phyloP scores from a whole-genome alignment of 2,113 vertebrate genomes.

The Strigops habroptila region DNA sequence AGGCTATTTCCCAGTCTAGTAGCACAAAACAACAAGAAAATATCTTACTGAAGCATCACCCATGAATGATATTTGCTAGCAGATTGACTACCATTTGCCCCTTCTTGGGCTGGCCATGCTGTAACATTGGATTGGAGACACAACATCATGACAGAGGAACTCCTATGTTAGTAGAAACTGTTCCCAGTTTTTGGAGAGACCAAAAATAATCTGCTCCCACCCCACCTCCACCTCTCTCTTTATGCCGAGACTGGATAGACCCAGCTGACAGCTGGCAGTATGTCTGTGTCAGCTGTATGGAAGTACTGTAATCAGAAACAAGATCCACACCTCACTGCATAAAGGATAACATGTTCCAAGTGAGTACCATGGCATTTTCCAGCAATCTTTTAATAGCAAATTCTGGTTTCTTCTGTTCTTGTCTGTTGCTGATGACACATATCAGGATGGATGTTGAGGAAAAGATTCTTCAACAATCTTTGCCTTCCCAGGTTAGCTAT shows the following conservation, averaged over 20 bases:
- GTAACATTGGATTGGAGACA: background rate
- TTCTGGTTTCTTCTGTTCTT: background rate
- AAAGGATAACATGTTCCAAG: background rate
- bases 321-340: background rate
- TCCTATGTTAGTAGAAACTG: background rate
- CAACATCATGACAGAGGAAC: background rate
- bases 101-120: background rate
- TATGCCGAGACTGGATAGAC: background rate
- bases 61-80: background rate
- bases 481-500: background rate
- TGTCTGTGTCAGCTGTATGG: background rate
- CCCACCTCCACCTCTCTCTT: background rate
- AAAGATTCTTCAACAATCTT: background rate
- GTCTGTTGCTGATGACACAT: background rate
- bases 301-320: background rate
- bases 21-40: background rate
- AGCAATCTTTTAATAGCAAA: background rate
- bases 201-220: background rate
- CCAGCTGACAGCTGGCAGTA: background rate
- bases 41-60: background rate
- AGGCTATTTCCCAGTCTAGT: background rate
- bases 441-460: background rate
- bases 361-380: background rate
- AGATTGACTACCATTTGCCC: background rate
- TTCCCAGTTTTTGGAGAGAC: background rate